Evolutionary conservation across 2,113 vertebrate genomes (phyloP).

Genomic region (Semnopithecus entellus): DNA sequence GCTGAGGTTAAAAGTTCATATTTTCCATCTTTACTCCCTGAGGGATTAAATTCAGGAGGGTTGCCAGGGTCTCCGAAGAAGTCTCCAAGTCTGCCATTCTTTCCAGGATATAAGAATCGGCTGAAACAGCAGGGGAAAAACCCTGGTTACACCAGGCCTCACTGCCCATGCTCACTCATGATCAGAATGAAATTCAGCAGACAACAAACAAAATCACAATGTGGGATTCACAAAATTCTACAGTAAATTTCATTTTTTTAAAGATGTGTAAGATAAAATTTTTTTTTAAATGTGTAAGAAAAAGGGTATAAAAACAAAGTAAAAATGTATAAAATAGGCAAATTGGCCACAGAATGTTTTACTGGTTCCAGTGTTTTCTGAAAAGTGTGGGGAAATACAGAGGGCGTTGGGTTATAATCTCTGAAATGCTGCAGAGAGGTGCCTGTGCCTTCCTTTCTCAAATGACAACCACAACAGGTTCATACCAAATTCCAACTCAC

Average conservation of each 20-base stretch:
- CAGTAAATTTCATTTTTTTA: not conserved
- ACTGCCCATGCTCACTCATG: not conserved
- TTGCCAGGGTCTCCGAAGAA: slow-evolving; percentile 80
- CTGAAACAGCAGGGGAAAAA: slow-evolving; percentile 77
- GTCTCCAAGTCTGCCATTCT: slow-evolving; percentile 86
- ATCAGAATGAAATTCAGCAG: not conserved
- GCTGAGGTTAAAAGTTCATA: slow-evolving; percentile 93
- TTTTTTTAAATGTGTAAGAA: too few relatives aligned
- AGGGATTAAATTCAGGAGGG: slow-evolving; percentile 81
- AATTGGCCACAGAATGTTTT: not conserved
- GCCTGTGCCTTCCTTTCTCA: not conserved
- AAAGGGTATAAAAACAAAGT: not conserved
- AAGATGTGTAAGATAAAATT: not conserved
- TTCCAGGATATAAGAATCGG: slow-evolving; percentile 94
- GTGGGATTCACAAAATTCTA: not conserved
- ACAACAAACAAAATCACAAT: not conserved
- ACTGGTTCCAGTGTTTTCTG: not conserved
- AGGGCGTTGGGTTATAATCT: not conserved
- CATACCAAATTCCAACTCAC: not conserved
- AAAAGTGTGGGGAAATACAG: not conserved
- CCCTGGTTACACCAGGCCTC: not conserved
- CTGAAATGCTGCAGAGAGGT: not conserved
- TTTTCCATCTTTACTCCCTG: slow-evolving; percentile 93
- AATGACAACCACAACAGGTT: not conserved
- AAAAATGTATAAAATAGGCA: not conserved